Percentiles rank a stretch among this genome's conserved stretches.
Evolutionary conservation across 2,797 vertebrate genomes (phyloP).

Genomic region (Nannoperca australis): DNA sequence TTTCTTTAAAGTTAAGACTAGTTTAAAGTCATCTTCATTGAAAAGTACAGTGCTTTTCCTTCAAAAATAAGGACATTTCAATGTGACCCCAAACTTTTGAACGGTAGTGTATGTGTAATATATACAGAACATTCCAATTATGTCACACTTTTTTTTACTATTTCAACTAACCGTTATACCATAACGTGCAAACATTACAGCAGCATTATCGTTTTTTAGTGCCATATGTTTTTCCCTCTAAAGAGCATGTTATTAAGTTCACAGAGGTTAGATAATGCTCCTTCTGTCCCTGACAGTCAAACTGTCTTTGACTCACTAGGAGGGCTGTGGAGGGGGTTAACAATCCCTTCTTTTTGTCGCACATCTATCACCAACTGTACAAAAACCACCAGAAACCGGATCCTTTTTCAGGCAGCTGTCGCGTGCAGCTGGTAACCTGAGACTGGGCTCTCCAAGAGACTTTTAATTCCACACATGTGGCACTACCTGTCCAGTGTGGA

Average conservation of each 20-base stretch:
- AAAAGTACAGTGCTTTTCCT: too few relatives aligned
- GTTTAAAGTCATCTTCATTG: too few relatives aligned
- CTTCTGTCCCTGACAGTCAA: conserved; percentile 82
- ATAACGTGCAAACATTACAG: conserved; percentile 7
- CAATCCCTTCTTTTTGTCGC: conserved; percentile 75
- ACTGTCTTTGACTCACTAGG: conserved; percentile 64
- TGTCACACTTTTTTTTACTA: background rate
- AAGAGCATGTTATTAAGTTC: conserved; percentile 54
- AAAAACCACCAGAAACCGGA: conserved; percentile 83
- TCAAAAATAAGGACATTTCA: too few relatives aligned
- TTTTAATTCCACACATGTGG: conserved; percentile 86
- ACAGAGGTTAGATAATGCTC: conserved; percentile 68
- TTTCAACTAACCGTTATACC: background rate
- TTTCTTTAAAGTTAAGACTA: too few relatives aligned
- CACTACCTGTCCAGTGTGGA: conserved; percentile 85
- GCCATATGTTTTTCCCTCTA: conserved; percentile 1
- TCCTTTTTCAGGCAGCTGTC: conserved; percentile 85
- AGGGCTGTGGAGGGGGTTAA: conserved; percentile 60
- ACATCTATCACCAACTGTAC: conserved; percentile 83
- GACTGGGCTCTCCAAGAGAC: conserved; percentile 60
- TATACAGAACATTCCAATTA: background rate
- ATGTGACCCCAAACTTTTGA: too few relatives aligned
- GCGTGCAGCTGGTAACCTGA: conserved; percentile 86
- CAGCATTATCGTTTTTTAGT: background rate
- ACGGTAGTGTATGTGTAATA: too few relatives aligned